Conservation (phyloP, 2,797 vertebrate species). For the Hippopotamyrus pictus region DNA sequence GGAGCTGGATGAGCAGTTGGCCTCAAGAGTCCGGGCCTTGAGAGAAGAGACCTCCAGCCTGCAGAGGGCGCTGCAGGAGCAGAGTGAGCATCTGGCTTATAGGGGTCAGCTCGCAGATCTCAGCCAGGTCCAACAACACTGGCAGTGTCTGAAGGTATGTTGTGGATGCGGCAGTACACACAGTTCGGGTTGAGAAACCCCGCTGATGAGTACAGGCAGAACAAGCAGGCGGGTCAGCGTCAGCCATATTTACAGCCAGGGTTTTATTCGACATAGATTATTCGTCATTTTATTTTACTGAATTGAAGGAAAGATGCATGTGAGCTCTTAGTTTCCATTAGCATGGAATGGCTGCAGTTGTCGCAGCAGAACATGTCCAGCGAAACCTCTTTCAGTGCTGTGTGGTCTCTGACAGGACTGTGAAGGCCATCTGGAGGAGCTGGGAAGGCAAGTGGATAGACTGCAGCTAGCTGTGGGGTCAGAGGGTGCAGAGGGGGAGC, state of each 20-base stretch:
- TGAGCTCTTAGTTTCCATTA: neutral
- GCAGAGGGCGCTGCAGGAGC: constrained; percentile 57
- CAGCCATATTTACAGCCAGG: neutral
- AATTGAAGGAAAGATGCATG: neutral
- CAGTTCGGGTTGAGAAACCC: neutral
- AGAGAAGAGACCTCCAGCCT: constrained; percentile 47
- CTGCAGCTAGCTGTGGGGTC: constrained; percentile 46
- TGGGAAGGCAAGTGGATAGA: constrained; percentile 49
- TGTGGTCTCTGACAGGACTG: constrained; percentile 47
- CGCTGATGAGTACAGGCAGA: neutral
- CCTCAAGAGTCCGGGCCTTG: constrained; percentile 33
- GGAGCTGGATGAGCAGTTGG: constrained; percentile 43
- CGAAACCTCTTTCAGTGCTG: neutral
- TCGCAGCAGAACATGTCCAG: neutral
- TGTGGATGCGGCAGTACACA: neutral
- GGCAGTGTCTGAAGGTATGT: constrained; percentile 60
- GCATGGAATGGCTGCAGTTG: neutral
- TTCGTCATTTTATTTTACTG: neutral
- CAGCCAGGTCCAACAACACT: constrained; percentile 58
- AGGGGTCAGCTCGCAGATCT: constrained; percentile 48
- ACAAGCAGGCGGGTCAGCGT: neutral
- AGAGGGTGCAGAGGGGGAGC: constrained; percentile 35
- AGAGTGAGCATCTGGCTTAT: constrained; percentile 56
- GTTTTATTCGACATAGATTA: neutral
- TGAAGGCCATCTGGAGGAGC: constrained; percentile 46